Evolutionary conservation across 1,140 invertebrate genomes (phyloP), one percentile per base, ranked within the genome.

Genomic region (Meteorus sp.): DNA sequence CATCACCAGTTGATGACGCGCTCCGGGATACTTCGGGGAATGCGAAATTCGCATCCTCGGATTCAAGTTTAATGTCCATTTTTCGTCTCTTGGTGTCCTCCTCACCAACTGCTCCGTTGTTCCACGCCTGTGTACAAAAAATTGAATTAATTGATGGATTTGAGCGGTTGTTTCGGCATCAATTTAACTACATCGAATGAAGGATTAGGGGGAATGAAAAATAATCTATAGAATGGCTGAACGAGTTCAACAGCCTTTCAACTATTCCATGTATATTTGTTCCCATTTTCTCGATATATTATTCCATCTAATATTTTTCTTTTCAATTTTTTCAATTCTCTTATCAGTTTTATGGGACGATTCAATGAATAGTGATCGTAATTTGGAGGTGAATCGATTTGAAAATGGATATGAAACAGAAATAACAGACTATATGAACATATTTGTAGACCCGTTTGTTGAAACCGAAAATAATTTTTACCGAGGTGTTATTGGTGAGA

Each of bases 1-100:
- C 23, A 20, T 25, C 41, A 23, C 48, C 56, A 23, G 35, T 55
- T 22, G 44, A 29, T 22, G 53, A 45, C 27, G 20, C 44, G 22
- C 17, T 48, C 17, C 27, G 35, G 27, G 50, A 31, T 5, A 74
- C 71, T 41, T 79, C 76, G 11, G 76, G 73, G 43, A 80, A 80
- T 2, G 76, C 58, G 59, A 80, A 80, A 53, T 86, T 88, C 23
- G 85, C 85, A 63, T 88, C 85, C 62, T 88, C 86, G 50, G 86
- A 85, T 71, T 88, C 86, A 31, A 88, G 66, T 71, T 86, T 87
- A 39, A 86, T 81, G 61, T 87, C 85, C 68, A 86, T 79, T 67
- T 84, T 84, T 57, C 80, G 81, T 50, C 84, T 78, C 69, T 88
- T 88, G 2, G 81, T 73, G 44, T 82, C 78, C n/a, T 81, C 76